Evolutionary conservation across 2,888 invertebrate species (phyloP).

Genomic region (Gnatocerus cornutus): DNA sequence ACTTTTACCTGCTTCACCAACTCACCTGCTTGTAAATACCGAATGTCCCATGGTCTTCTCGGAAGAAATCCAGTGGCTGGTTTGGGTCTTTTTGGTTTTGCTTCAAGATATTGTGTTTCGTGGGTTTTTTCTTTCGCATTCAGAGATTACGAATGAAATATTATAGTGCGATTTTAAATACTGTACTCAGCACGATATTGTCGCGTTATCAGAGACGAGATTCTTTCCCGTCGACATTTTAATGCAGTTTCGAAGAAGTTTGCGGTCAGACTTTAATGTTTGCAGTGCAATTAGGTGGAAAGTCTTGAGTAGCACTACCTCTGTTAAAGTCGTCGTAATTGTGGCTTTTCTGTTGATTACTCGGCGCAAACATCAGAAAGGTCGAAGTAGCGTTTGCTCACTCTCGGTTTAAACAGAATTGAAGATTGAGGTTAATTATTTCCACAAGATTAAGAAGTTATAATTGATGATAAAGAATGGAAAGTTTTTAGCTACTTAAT

Average conservation of each 20-base stretch:
- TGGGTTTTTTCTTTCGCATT: conserved; percentile 15
- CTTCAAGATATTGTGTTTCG: conserved; percentile 14
- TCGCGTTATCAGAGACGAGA: conserved; percentile 14
- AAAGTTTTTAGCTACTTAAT: conserved; percentile 7
- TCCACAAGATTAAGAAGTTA: conserved; percentile 4
- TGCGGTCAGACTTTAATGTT: conserved; percentile 3
- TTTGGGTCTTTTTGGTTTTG: conserved; percentile 9
- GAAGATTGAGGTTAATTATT: conserved; percentile 8
- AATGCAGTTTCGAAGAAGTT: conserved; percentile 20
- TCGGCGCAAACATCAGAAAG: background rate
- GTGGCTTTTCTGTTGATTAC: conserved; percentile 8
- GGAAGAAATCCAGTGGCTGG: conserved; percentile 32
- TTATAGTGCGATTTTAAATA: conserved; percentile 23
- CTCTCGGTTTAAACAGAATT: conserved; percentile 1
- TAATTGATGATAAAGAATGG: conserved; percentile 4
- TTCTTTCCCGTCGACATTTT: conserved; percentile 26
- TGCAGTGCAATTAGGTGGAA: conserved; percentile 7
- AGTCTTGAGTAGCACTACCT: background rate
- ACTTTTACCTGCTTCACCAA: conserved; percentile 33
- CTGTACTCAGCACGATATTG: conserved; percentile 30
- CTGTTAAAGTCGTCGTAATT: conserved; percentile 3
- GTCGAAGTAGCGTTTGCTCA: background rate
- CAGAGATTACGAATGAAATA: conserved; percentile 25
- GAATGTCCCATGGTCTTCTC: conserved; percentile 18
- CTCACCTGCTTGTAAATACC: conserved; percentile 34